Base-by-base conservation (phyloP, 1,140 invertebrate species). In the Aphidius ervi region DNA sequence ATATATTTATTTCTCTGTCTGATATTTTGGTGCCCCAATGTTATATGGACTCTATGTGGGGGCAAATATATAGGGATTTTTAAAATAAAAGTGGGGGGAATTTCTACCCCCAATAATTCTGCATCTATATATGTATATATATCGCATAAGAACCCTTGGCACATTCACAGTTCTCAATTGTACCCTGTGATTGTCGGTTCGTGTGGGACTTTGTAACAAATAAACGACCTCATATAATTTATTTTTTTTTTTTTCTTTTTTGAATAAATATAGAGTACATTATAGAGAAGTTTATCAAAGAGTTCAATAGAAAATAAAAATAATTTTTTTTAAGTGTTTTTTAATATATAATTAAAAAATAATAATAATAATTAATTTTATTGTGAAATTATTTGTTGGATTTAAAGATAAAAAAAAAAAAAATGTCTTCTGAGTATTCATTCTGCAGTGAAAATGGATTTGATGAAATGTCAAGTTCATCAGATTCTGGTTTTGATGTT, bases 381-480 rank as follows among this genome's bases (percentile, higher is more conserved):
- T 8, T 43, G 10, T 47, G 9, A 49, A 53, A 45, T 37, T 45
- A 62, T 64, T 39, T 37, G 66, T 63, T 50, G 31, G 42, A 48
- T 54, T 54, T 49, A 4, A 43, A 59, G 45, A 54, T 52, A 9
- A 7, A 31, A 1, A 31, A 23, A 23, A 23, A 31, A 31, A 56
- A 50, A 46, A 65, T 65, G 71, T 73, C 72, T n/a, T 73, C 72
- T 52, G 71, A 73, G 50, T 74, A 73, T 47, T 78, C 76, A 9
- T 80, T 78, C 67, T 79, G 78, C 63, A 79, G 77, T 63, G 78
- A 80, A 59, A 74, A 76, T 9, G 85, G 85, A 42, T 87, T 88
- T 65, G 86, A 86, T 66, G 86, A 87, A 67, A 82, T 87, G 46
- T 82, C 84, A n/a, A 87, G 86, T 64, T 88, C 86, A 46, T 86